Evolutionary conservation across 2,113 vertebrate genomes (phyloP).

Genomic region (Rhabdornis inornatus): DNA sequence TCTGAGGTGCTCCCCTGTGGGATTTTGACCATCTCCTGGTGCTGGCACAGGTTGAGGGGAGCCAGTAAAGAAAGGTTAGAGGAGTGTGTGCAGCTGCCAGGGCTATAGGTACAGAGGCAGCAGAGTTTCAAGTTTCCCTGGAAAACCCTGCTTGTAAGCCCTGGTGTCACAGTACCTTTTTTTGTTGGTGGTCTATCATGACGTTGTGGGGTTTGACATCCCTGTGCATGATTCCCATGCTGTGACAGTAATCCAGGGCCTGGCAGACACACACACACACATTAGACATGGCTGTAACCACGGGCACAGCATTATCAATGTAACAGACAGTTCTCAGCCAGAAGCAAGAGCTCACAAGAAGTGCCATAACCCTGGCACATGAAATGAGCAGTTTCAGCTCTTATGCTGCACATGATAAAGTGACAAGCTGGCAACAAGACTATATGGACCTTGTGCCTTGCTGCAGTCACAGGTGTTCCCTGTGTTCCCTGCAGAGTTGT

Average conservation of each 20-base stretch:
- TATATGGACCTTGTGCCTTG: not conserved
- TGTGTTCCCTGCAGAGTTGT: not conserved
- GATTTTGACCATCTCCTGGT: not conserved
- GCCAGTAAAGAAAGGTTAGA: not conserved
- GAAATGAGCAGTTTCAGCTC: not conserved
- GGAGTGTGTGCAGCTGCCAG: not conserved
- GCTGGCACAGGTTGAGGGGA: not conserved
- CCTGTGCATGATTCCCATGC: constrained; percentile 99
- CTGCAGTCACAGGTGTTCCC: not conserved
- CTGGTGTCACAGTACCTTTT: constrained; percentile 82
- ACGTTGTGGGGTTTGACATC: constrained; percentile 99
- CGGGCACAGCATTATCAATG: not conserved
- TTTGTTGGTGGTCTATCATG: constrained; percentile 98
- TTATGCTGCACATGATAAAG: not conserved
- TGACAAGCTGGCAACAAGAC: not conserved
- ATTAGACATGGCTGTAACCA: not conserved
- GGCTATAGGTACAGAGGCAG: not conserved
- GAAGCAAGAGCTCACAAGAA: not conserved
- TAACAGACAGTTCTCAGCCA: not conserved
- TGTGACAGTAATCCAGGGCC: constrained; percentile 99
- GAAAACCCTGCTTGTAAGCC: not conserved
- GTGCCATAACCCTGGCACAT: not conserved
- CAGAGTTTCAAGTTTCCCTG: not conserved
- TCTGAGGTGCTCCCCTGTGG: not conserved
- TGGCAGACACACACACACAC: constrained; percentile 63